Base-by-base conservation (phyloP, 2,113 vertebrate genomes). In the Myxocyprinus asiaticus region DNA sequence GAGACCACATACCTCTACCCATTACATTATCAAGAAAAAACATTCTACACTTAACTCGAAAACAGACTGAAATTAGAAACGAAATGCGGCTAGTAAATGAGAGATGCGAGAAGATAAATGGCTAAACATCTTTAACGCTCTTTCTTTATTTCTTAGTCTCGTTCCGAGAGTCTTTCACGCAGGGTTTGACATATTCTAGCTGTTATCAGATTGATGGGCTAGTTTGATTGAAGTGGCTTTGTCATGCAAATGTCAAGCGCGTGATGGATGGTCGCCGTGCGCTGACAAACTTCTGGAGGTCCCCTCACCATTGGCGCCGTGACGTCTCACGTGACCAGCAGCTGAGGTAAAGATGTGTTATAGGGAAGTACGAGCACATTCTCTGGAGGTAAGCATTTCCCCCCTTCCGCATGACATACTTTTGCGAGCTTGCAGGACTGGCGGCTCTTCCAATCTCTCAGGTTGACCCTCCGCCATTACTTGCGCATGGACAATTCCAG, bases 161-260 rank as follows among this genome's bases (percentile, higher is more conserved):
- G 87, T 89, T 91, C 87, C 87, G 61, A 94, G 68, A 94, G 89
- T 90, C 91, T 94, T 94, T 95, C 92, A 94, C 93, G 91, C 90
- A 91, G 91, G 92, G 90, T 91, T 94, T 98, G 97, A 98, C 95
- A 95, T 94, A 92, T 94, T 91, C 92, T 91, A 84, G 95, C 96
- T 94, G 90, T 93, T 91, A 94, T 96, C 96, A 98, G 97, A 98
- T 98, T 95, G 97, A 99, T 99, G 97, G 96, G 93, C 92, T 89
- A 90, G 90, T 95, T 96, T 98, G 97, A 99, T 97, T 98, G 97
- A 98, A 98, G 93, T 94, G 93, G 93, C 95, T 98, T 99, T 98
- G 96, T 98, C 96, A 97, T 94, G 96, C 95, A 96, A 94, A 98
- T 97, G 96, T 91, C 95, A 94, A 83, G 87, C 87, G 86, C 91